These are phyloP conservation scores for Megalops cyprinoides DNA, from an alignment of 2,797 vertebrate species.

Conservation along the genomic window DNA sequence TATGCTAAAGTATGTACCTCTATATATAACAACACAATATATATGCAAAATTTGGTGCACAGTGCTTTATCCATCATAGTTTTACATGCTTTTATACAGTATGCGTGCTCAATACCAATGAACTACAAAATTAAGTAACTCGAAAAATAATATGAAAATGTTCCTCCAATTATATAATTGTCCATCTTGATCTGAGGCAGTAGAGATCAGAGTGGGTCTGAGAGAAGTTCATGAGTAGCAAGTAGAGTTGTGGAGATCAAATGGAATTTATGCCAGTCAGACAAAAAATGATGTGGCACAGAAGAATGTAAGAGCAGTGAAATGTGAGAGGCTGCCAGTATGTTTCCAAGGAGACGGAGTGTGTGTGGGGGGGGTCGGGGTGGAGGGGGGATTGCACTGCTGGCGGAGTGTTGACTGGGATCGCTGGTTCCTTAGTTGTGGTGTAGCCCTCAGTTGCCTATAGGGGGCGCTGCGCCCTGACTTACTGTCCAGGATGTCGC, in stretches of 20 bases:
- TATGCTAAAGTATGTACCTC: too few species aligned
- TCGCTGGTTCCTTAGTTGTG: neutral
- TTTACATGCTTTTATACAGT: too few species aligned
- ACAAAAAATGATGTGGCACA: constrained; percentile 35
- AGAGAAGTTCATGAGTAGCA: neutral
- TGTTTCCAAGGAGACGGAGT: constrained; percentile 24
- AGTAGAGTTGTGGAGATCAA: neutral
- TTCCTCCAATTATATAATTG: too few species aligned
- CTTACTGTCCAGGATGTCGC: constrained; percentile 99
- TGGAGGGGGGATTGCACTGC: neutral
- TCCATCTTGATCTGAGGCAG: too few species aligned
- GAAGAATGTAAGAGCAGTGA: constrained; percentile 33
- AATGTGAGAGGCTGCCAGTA: constrained; percentile 37
- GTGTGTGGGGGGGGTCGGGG: neutral
- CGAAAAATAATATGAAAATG: too few species aligned
- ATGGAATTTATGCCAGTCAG: constrained; percentile 28
- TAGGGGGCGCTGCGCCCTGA: constrained; percentile 48
- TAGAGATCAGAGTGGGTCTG: neutral
- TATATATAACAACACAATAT: neutral
- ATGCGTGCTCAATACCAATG: neutral
- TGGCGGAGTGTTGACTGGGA: constrained; percentile 5
- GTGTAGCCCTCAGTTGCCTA: neutral
- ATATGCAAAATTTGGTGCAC: neutral
- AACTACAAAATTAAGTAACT: neutral
- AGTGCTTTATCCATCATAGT: neutral